Evolutionary conservation across 2,797 vertebrate genomes (phyloP), one percentile per base, ranked within the genome.

Genomic region (Borostomias antarcticus): DNA sequence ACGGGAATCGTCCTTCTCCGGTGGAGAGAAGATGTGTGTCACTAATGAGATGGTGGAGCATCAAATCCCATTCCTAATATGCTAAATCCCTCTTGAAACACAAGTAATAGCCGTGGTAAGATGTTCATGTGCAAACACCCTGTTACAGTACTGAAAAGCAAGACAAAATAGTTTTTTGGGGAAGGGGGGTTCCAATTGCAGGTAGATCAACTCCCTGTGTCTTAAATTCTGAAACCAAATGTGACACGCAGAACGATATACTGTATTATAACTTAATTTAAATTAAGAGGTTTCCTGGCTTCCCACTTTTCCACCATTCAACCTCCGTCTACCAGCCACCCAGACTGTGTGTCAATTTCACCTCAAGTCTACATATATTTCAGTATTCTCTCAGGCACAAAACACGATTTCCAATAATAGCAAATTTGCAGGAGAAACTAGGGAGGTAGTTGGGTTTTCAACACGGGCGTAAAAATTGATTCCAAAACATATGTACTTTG

Each of bases 401-500:
- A 62, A 58, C 23, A 37, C 26, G 32, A 45, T 63, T 63, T 63
- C 60, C 52, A 58, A 33, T 23, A 23, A 47, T 52, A 62, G 43
- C 61, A 28, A 62, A 23, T 29, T 32, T 54, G 30, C 28, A 8
- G 57, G 50, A 59, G 56, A 25, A 35, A 26, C 23, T 25, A 40
- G 35, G 54, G 35, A 47, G 48, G 10, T n/a, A 47, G 19, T 30
- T 61, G 58, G 32, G 30, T 67, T 69, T 47, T 65, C 63, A 78
- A 50, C 63, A 58, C 25, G 10, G 58, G 58, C 50, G 66, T 64
- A 72, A 67, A n/a, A 67, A 69, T 35, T 19, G 21, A 25, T 30
- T 64, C 59, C 51, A 54, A 68, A 69, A 73, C 62, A 58, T 53
- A 45, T 69, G 66, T 53, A 64, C 67, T 75, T 60, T 60, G 70